phyloP scores from a whole-genome alignment of 1,140 invertebrate species.

The Aricia agestis region DNA sequence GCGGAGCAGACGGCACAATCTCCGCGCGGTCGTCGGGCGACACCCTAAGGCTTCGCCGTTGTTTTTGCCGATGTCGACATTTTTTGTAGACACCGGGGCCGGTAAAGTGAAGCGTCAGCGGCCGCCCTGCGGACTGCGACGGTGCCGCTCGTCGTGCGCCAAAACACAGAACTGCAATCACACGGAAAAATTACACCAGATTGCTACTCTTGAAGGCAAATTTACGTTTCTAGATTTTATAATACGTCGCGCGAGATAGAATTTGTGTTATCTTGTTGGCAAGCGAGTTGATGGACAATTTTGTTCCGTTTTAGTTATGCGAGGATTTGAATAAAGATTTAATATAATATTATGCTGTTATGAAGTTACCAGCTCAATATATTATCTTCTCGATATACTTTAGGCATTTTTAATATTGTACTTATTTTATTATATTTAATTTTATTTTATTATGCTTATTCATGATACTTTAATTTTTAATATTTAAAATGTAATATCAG shows the following conservation, averaged over 20 bases:
- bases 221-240: conserved; percentile 66
- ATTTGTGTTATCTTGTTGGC: conserved; percentile 68
- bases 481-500: too few species aligned
- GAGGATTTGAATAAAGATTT: conserved; percentile 37
- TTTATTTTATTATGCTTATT: too few species aligned
- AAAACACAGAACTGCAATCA: conserved; percentile 71
- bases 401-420: too few species aligned
- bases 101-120: conserved; percentile 66
- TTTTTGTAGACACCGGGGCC: conserved; percentile 58
- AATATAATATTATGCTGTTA: not conserved
- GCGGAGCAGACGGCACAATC: conserved; percentile 69
- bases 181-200: conserved; percentile 69
- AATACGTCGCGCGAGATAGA: conserved; percentile 57
- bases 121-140: conserved; percentile 61
- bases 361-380: not conserved
- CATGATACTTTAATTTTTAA: too few species aligned
- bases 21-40: conserved; percentile 58
- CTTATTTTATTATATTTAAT: too few species aligned
- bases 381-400: too few species aligned
- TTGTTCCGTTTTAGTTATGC: conserved; percentile 54
- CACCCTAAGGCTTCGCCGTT: conserved; percentile 56
- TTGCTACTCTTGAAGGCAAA: conserved; percentile 62
- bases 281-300: conserved; percentile 54
- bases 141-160: conserved; percentile 71
- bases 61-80: conserved; percentile 66